Evolutionary conservation across 2,113 vertebrate genomes (phyloP).

Genomic region (Ictalurus furcatus): DNA sequence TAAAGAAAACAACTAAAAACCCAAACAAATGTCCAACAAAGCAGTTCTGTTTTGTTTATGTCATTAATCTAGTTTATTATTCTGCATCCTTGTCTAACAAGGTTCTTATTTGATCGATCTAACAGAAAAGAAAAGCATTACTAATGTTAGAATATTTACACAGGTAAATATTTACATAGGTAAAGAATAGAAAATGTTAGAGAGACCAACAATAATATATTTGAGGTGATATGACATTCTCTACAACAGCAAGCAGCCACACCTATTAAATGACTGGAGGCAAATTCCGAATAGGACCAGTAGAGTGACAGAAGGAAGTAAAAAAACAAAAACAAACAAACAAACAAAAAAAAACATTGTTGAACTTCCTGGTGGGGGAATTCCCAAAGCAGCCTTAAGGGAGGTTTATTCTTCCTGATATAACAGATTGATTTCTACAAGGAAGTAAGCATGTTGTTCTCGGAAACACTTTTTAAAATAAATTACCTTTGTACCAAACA

Average conservation of each 20-base stretch:
- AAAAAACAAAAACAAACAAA: neutral
- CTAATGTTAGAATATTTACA: neutral
- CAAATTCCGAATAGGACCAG: constrained; percentile 25
- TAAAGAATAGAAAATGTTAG: neutral
- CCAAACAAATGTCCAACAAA: neutral
- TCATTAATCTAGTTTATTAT: neutral
- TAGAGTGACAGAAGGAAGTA: constrained; percentile 26
- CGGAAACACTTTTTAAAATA: neutral
- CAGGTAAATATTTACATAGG: no score
- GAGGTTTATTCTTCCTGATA: constrained; percentile 46
- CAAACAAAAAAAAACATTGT: neutral
- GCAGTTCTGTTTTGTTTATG: neutral
- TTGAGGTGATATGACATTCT: neutral
- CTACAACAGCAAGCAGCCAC: constrained; percentile 17
- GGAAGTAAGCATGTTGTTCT: neutral
- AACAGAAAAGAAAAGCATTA: neutral
- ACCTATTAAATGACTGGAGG: constrained; percentile 21
- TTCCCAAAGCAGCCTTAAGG: constrained; percentile 35
- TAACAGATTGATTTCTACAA: constrained; percentile 5
- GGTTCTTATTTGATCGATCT: neutral
- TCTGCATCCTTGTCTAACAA: neutral
- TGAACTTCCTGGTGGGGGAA: constrained; percentile 52
- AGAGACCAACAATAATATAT: neutral
- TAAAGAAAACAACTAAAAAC: no score
- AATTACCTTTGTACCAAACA: neutral